These are phyloP conservation scores for Crossocerus cetratus DNA, from an alignment of 2,888 invertebrate species.

Conservation along the genomic window DNA sequence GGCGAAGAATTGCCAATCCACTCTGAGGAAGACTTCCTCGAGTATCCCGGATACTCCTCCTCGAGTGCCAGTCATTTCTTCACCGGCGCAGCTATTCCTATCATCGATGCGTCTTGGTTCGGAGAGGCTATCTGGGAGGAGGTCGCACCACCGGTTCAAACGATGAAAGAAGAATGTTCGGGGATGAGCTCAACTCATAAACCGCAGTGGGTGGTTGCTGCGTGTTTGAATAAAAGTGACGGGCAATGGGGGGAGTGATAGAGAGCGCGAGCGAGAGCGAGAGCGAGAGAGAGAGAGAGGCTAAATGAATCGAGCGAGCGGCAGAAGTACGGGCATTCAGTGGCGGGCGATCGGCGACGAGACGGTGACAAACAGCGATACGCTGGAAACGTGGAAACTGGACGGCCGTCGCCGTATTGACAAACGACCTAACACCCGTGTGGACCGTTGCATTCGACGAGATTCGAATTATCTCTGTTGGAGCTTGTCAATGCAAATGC, in stretches of 20 bases:
- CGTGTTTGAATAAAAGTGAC: conserved; percentile 43
- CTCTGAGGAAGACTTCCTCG: not conserved
- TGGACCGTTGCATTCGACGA: conserved; percentile 74
- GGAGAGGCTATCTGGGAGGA: not conserved
- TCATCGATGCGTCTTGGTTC: too few species aligned
- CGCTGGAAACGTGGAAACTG: conserved; percentile 63
- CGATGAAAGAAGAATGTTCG: conserved; percentile 13
- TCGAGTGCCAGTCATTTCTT: too few species aligned
- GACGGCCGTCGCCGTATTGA: conserved; percentile 77
- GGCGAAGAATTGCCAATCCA: conserved; percentile 28
- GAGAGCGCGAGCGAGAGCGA: not conserved
- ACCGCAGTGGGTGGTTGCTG: conserved; percentile 26
- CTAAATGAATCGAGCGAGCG: conserved; percentile 51
- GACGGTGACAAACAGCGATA: conserved; percentile 68
- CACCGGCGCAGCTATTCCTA: too few species aligned
- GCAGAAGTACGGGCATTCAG: conserved; percentile 55
- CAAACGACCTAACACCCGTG: conserved; percentile 75
- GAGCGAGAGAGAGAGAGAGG: too few species aligned
- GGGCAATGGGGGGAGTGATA: conserved; percentile 4
- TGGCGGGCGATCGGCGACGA: conserved; percentile 56
- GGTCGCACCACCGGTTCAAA: not conserved
- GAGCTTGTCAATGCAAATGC: conserved; percentile 76
- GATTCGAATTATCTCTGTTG: conserved; percentile 76
- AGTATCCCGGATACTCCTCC: not conserved
- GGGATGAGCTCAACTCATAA: conserved; percentile 14